Evolutionary conservation across 2,797 vertebrate genomes (phyloP), one percentile per base, ranked within the genome.

Genomic region (Microhierax caerulescens): DNA sequence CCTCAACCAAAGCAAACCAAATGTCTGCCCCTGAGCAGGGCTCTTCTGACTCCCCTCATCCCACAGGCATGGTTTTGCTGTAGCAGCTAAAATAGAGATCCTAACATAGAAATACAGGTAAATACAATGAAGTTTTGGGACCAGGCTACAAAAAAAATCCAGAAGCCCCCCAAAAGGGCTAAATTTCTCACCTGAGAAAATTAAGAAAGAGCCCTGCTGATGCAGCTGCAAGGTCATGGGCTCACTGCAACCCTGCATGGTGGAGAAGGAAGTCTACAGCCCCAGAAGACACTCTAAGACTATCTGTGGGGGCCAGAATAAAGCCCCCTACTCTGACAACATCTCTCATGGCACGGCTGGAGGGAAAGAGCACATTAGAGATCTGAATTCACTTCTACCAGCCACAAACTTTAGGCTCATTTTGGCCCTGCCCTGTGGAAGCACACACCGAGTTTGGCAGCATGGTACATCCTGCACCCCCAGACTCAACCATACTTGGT

Each of bases 41-140:
- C 10, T 43, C 22, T 60, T 70, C 36, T 59, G 32, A 54, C 16
- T 56, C 7, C 36, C 4, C 9, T 51, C 20, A 18, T 20, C 11
- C 13, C 0, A 0, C 51, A 85, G 1, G 1, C 11, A 13, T 12
- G 36, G 41, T 81, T 79, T 93, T 85, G 23, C 21, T 30, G 21
- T 17, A 53, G 30, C 8, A 48, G 48, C n/a, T 82, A 53, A 83
- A 57, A 34, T 2, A 78, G 34, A 60, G 36, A 14, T 77, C 48
- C 34, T 74, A 90, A 74, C 2, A 67, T 12, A 50, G 53, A 57
- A 83, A 83, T 32, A 17, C n/a, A 86, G 36, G 18, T 34, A 57
- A 85, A 75, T 12, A 20, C 20, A 67, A 27, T 3, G 16, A 73
- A 8, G 3, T 16, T 91, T 48, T 34, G 7, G 5, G 43, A 17